Conservation (phyloP, 2,888 invertebrate genomes). For the Cephus runcator region DNA sequence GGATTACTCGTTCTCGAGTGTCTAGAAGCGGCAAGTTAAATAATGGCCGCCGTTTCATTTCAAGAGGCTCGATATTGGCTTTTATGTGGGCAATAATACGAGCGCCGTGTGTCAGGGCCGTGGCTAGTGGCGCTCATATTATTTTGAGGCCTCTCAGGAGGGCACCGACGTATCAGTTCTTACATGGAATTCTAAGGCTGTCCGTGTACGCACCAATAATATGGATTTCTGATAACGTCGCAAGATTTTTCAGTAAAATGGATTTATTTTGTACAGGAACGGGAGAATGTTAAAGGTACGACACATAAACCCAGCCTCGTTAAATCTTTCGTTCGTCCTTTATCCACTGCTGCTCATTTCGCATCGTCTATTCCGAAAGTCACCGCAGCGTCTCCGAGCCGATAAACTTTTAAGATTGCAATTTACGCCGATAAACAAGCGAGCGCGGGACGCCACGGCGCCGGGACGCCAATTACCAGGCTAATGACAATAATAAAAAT, state of each 20-base stretch:
- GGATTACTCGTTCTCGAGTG: not conserved
- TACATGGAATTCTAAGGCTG: not conserved
- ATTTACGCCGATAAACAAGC: not conserved
- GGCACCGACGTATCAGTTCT: not conserved
- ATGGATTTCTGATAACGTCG: not conserved
- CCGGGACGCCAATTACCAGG: not conserved
- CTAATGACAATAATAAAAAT: slow-evolving; percentile 1
- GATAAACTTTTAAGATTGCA: slow-evolving; percentile 3
- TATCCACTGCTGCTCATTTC: not conserved
- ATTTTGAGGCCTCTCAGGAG: slow-evolving; percentile 10
- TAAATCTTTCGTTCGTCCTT: not conserved
- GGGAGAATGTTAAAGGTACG: not conserved
- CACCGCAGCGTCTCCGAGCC: not conserved
- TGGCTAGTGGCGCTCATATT: slow-evolving; percentile 7
- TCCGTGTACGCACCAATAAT: not conserved
- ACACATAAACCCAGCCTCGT: not conserved
- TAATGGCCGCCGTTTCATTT: slow-evolving; percentile 9
- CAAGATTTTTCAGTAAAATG: not conserved
- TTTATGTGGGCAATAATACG: slow-evolving; percentile 51
- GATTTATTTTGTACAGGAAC: not conserved
- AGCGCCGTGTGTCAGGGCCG: slow-evolving; percentile 36
- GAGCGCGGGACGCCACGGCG: not conserved
- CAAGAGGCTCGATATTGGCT: slow-evolving; percentile 44
- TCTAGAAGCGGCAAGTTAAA: not conserved
- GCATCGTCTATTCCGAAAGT: slow-evolving; percentile 1